Conservation (phyloP, 2,113 vertebrate genomes). For the Phaethornis superciliosus region DNA sequence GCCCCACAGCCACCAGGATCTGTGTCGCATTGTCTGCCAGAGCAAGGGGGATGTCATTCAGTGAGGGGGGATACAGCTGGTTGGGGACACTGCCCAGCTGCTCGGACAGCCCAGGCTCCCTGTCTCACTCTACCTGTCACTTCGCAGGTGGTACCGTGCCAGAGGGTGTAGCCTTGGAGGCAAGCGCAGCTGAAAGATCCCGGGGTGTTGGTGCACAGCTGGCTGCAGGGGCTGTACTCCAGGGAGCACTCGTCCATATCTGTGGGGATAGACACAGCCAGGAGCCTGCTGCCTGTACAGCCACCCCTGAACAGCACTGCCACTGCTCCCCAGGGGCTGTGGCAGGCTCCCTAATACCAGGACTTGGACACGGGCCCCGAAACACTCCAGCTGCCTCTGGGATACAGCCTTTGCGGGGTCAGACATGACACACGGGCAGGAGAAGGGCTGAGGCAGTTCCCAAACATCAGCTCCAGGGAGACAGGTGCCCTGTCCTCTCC, state of each 20-base stretch:
- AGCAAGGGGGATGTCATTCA: background rate
- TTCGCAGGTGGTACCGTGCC: conserved; percentile 66
- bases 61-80: rapidly evolving
- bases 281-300: background rate
- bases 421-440: rapidly evolving
- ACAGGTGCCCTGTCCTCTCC: background rate
- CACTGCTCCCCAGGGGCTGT: background rate
- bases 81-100: background rate
- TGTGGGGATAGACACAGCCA: background rate
- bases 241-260: conserved; percentile 87
- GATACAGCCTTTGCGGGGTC: background rate
- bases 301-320: background rate
- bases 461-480: rapidly evolving
- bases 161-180: conserved; percentile 76
- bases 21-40: conserved; percentile 75
- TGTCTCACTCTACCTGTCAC: conserved; percentile 75
- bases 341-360: background rate
- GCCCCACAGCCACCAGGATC: conserved; percentile 75
- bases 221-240: conserved; percentile 80
- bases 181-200: conserved; percentile 84
- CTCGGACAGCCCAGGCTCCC: background rate
- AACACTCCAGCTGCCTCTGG: background rate
- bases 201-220: conserved; percentile 79
- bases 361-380: background rate
- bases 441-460: background rate